phyloP scores from a whole-genome alignment of 2,113 vertebrate genomes.

The Phycodurus eques region DNA sequence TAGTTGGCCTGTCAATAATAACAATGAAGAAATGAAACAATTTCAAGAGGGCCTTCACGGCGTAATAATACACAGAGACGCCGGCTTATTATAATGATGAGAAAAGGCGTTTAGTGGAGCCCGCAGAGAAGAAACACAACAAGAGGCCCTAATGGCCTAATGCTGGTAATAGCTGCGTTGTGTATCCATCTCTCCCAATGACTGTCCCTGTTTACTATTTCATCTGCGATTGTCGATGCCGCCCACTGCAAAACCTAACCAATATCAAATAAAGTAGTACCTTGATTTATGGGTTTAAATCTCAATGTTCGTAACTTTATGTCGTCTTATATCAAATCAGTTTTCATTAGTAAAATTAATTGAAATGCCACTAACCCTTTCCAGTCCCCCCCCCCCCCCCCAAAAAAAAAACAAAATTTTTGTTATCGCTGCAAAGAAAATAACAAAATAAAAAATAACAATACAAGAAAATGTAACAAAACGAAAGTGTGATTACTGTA shows the following conservation, averaged over 20 bases:
- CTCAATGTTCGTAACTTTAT: not conserved
- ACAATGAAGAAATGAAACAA: not conserved
- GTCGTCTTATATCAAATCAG: not conserved
- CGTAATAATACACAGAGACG: not conserved
- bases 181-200: not conserved
- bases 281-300: no score
- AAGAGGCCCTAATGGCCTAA: constrained; percentile 35
- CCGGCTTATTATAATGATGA: constrained; percentile 14
- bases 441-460: no score
- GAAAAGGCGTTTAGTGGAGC: constrained; percentile 19
- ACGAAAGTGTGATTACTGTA: no score
- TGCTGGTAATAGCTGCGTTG: constrained; percentile 21
- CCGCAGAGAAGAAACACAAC: constrained; percentile 35
- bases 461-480: no score
- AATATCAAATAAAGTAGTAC: not conserved
- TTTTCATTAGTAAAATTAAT: no score
- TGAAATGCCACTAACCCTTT: no score
- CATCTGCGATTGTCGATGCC: not conserved
- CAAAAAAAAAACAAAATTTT: no score
- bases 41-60: not conserved
- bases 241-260: not conserved
- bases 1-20: constrained; percentile 3
- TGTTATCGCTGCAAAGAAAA: no score
- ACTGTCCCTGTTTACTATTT: constrained; percentile 56
- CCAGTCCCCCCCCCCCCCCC: no score